Evolutionary conservation across 2,797 vertebrate genomes (phyloP), one percentile per base, ranked within the genome.

Genomic region (Dromococcyx pavoninus): DNA sequence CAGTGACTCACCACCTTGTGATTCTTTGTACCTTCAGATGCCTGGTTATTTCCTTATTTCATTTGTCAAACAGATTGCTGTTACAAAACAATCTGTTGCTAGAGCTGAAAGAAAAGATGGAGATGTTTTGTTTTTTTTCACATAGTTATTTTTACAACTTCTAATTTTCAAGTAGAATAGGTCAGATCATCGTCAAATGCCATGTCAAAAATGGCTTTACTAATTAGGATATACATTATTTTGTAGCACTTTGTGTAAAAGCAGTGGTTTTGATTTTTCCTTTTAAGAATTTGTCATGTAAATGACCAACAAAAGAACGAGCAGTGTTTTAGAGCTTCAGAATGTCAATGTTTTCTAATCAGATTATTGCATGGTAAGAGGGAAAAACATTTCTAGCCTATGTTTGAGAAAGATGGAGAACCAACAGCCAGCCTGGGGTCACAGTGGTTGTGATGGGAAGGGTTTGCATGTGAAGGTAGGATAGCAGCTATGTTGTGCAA

Each of bases 41-140:
- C 60, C 39, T 87, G 64, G 23, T 79, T 73, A 67, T 75, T 88
- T 86, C 33, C 67, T 83, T 53, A 71, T 71, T 87, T 67, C 56
- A 27, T 79, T 92, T 86, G 37, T 66, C 58, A 78, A 51, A 58
- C 91, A 94, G 86, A 84, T 95, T 81, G 80, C 18, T 91, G 71
- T 64, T 95, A 50, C 19, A 32, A 83, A 95, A 9, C 88, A 88
- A 66, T 88, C 85, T 94, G 90, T 75, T 94, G 62, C 48, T 88
- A 22, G 48, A 81, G 58, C 35, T 2, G 2, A 50, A 90, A 76
- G 70, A 86, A 58, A 84, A 78, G 10, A 73, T 46, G 17, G 50
- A 83, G 37, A 11, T 6, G 3, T 14, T 19, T 73, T 43, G 48
- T 16, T 1, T 56, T 91, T 91, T 89, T 74, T 80, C 4, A 17